Evolutionary conservation across 2,888 invertebrate species (phyloP), one percentile per base, ranked within the genome.

Genomic region (Gari tellinella): DNA sequence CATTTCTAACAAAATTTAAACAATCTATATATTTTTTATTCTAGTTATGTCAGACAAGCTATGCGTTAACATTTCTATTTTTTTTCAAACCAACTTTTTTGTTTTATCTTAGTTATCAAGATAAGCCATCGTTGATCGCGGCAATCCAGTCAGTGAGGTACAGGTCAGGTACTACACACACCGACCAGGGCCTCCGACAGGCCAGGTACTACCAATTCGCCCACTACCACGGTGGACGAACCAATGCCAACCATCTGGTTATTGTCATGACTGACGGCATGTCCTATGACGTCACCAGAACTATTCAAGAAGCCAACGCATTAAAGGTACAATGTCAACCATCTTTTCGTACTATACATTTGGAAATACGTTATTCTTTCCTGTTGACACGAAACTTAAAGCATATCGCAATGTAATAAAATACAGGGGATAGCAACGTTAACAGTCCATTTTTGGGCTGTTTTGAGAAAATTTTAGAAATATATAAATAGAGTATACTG

Each of bases 251-350:
- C 2, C 74, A 78, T n/a, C 67, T 84, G 1, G 76, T 70, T 7
- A 74, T 86, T 23, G 69, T 86, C 5, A 49, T 86, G 40, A 84
- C 86, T 5, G 84, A 86, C 45, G 83, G 86, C 15, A 75, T 77
- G 25, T 84, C 86, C 0, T 46, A 57, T 15, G 75, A 67, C 25
- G 51, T 68, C 25, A 48, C 56, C 1, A 49, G 51, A n/a, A 84
- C 86, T 0, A 64, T 72, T 7, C 41, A 15, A 4, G 81, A 83
- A 31, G 82, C 86, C 0, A 49, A 69, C 45, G 17, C 40, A 2
- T 56, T 85, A 3, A 76, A 80, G 52, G 72, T 75, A 25, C 15
- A 7, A n/a, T n/a, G n/a, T n/a, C n/a, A n/a, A n/a, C n/a, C n/a
- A n/a, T n/a, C n/a, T n/a, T n/a, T n/a, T n/a, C n/a, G n/a, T n/a